These are phyloP conservation scores for Pterophyllum scalare DNA, from an alignment of 2,113 vertebrate genomes.

Conservation along the genomic window DNA sequence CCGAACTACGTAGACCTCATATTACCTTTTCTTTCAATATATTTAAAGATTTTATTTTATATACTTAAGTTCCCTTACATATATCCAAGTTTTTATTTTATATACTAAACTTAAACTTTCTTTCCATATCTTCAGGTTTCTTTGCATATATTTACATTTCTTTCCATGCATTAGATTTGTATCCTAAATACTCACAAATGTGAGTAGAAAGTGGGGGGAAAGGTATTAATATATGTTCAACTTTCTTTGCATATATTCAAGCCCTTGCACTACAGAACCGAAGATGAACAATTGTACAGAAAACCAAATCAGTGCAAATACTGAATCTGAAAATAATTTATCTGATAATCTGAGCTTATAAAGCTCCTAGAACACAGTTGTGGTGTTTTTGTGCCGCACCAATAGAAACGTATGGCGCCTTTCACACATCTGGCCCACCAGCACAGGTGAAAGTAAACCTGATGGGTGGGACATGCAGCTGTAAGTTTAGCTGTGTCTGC, in stretches of 20 bases:
- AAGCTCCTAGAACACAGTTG: not conserved
- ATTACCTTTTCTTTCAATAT: not conserved
- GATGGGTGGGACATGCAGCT: conserved; percentile 68
- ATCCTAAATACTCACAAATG: too few relatives aligned
- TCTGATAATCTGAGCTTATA: not conserved
- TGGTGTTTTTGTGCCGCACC: not conserved
- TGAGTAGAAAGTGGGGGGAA: too few relatives aligned
- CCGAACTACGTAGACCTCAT: not conserved
- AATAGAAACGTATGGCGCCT: not conserved
- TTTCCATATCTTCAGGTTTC: not conserved
- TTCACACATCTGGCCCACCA: not conserved
- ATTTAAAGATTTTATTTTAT: too few relatives aligned
- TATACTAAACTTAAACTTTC: not conserved
- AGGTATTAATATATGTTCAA: not conserved
- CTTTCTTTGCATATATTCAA: not conserved
- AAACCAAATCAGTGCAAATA: not conserved
- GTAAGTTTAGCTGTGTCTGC: conserved; percentile 25
- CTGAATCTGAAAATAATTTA: not conserved
- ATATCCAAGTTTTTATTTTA: too few relatives aligned
- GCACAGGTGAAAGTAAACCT: conserved; percentile 4
- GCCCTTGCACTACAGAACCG: not conserved
- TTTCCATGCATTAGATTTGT: not conserved
- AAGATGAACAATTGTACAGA: not conserved
- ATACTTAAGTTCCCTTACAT: too few relatives aligned
- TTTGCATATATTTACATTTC: not conserved